Evolutionary conservation across 2,113 vertebrate genomes (phyloP).

Genomic region (Girardinichthys multiradiatus): DNA sequence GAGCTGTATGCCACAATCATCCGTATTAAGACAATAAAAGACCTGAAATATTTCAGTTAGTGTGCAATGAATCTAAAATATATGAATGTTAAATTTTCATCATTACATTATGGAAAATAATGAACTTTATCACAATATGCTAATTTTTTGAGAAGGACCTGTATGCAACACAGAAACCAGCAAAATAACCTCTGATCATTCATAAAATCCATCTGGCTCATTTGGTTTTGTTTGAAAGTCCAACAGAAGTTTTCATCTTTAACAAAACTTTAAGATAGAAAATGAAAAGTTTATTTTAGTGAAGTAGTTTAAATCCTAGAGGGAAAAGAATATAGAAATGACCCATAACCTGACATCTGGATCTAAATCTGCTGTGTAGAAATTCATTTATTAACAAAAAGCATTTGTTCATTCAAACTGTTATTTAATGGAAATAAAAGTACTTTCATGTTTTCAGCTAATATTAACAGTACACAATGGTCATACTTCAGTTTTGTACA

Average conservation of each 20-base stretch:
- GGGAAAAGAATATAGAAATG: neutral
- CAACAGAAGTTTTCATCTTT: neutral
- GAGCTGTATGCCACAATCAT: too few species aligned
- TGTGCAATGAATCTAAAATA: too few species aligned
- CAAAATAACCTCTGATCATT: too few species aligned
- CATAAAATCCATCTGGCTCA: too few species aligned
- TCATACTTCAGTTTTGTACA: slow-evolving; percentile 70
- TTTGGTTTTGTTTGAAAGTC: too few species aligned
- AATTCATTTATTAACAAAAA: neutral
- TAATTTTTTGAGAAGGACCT: too few species aligned
- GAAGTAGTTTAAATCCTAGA: neutral
- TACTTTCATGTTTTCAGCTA: slow-evolving; percentile 54
- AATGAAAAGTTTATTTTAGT: neutral
- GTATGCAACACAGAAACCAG: neutral
- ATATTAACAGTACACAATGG: slow-evolving; percentile 59
- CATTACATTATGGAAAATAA: too few species aligned
- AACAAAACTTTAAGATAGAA: neutral
- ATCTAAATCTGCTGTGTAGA: neutral
- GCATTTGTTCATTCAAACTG: slow-evolving; percentile 8
- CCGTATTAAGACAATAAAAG: too few species aligned
- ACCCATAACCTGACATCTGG: neutral
- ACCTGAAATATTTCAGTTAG: too few species aligned
- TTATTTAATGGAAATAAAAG: slow-evolving; percentile 65
- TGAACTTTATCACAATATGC: too few species aligned
- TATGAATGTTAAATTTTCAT: too few species aligned